phyloP scores from a whole-genome alignment of 2,888 invertebrate genomes.

The Eretmocerus hayati region DNA sequence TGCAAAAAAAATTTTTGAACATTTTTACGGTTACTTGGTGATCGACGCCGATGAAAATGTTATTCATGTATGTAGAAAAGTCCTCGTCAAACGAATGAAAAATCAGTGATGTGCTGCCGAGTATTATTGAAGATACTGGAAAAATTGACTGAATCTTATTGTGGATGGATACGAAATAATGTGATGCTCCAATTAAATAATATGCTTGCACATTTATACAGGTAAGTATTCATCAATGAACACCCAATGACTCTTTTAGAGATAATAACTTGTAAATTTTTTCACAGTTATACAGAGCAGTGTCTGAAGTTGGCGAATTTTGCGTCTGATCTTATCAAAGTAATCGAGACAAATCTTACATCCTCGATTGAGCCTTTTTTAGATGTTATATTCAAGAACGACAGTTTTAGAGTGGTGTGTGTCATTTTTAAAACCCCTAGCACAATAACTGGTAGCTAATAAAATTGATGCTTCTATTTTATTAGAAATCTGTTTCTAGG shows the following conservation, averaged over 20 bases:
- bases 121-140: conserved; percentile 35
- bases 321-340: conserved; percentile 24
- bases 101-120: conserved; percentile 29
- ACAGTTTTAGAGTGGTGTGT: conserved; percentile 24
- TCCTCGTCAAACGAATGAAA: conserved; percentile 31
- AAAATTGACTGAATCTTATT: conserved; percentile 32
- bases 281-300: conserved; percentile 13
- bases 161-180: conserved; percentile 26
- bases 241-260: neutral
- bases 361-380: conserved; percentile 26
- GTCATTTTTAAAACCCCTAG: neutral
- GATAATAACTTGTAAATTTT: neutral
- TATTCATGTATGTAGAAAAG: too few relatives aligned
- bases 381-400: conserved; percentile 25
- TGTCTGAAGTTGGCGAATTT: conserved; percentile 18
- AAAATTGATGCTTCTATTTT: neutral
- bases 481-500: conserved; percentile 23
- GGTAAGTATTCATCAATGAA: conserved; percentile 11
- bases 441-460: neutral
- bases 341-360: conserved; percentile 24
- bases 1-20: too few relatives aligned
- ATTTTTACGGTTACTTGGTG: too few relatives aligned
- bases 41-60: too few relatives aligned
- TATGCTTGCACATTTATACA: conserved; percentile 24
- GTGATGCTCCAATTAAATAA: conserved; percentile 26